These are phyloP conservation scores for Centropus unirufus DNA, from an alignment of 2,113 vertebrate genomes.

Conservation along the genomic window DNA sequence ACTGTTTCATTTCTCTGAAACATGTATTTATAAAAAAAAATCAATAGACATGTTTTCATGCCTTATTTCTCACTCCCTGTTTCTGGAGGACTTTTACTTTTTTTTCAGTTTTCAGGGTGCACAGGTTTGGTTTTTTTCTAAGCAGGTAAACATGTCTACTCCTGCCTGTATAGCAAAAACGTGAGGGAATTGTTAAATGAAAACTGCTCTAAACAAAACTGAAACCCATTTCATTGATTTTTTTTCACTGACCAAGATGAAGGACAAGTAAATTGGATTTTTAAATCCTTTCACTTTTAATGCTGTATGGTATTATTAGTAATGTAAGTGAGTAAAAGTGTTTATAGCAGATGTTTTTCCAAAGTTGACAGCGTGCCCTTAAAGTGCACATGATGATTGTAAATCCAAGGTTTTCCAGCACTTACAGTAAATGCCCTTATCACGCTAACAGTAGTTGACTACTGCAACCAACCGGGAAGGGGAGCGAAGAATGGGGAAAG, in stretches of 20 bases:
- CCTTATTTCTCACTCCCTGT: not conserved
- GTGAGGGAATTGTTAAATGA: not conserved
- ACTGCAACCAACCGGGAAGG: not conserved
- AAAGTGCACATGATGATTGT: not conserved
- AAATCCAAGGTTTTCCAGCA: not conserved
- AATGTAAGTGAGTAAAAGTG: conserved; percentile 25
- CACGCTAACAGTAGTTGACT: not conserved
- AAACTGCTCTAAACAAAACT: conserved; percentile 22
- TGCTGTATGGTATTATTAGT: not conserved
- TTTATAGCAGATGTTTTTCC: conserved; percentile 40
- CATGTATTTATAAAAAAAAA: not conserved
- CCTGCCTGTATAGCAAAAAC: not conserved
- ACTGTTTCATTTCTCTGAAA: not conserved
- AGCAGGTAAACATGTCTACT: not conserved
- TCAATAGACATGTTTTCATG: not conserved
- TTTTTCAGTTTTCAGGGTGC: not conserved
- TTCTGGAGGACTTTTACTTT: not conserved
- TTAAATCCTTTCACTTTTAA: conserved; percentile 39
- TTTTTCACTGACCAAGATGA: conserved; percentile 8
- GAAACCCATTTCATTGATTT: conserved; percentile 18
- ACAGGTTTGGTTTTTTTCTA: not conserved
- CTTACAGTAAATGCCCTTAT: not conserved
- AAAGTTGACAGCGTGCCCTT: not conserved
- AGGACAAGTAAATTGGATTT: conserved; percentile 24
- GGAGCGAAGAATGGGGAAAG: not conserved